Base-by-base conservation (phyloP, 1,140 invertebrate genomes). In the Trichomalopsis sarcophagae region DNA sequence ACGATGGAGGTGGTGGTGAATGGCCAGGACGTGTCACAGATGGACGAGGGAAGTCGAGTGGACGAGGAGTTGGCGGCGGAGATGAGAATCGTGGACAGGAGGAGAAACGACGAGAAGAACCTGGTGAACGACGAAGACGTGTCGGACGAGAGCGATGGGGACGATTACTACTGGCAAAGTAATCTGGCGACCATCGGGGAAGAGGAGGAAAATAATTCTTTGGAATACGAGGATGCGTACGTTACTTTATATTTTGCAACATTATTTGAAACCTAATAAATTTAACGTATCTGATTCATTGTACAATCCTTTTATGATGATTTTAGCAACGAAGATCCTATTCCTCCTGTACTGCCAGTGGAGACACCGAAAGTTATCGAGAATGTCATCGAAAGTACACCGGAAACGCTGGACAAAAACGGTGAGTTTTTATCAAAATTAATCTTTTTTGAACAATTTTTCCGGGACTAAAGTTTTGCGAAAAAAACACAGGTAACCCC, bases 121-220 rank as follows among this genome's bases (percentile, higher is more conserved):
- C 9, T 30, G 27, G 75, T 85, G 2, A 88, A 84, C 7, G 88
- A 90, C 0, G 88, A 88, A 10, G 89, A 91, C 10, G 82, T 89
- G 21, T 89, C 83, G n/a, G 89, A 91, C 1, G 90, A 90, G 17
- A 91, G 89, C 74, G 90, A 91, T 69, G 89, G 86, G 10, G 89
- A 90, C 7, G 89, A 91, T 86, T 92, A 91, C 77, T 92, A 92
- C 47, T 92, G 91, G 91, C 91, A 91, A 40, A 92, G 90, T 80
- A 92, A 91, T 86, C 80, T 92, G 23, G 91, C 91, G 2, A 92
- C 91, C 4, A 92, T 92, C 21, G 91, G 91, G 11, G 91, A 92
- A 77, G 91, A 92, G 66, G 91, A 92, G 84, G 91, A 92, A 82
- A 91, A 85, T 6, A 89, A 91, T 79, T 92, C 91, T 10, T 88